phyloP scores from a whole-genome alignment of 2,888 invertebrate species.

The Lasioglossum vierecki region DNA sequence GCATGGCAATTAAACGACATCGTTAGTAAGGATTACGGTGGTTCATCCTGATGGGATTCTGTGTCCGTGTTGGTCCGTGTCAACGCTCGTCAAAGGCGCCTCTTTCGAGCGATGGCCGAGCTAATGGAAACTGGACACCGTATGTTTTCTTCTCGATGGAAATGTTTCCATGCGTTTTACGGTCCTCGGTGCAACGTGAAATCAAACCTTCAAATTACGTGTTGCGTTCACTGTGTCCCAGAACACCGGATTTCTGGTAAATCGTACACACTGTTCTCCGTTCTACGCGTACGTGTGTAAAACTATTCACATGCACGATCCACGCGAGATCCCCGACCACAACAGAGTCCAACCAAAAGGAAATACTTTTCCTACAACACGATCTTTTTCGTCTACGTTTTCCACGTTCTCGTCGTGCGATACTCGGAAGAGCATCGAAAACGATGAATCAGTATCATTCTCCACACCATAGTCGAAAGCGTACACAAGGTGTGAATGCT shows the following conservation, averaged over 20 bases:
- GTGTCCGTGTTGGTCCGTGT: slow-evolving; percentile 53
- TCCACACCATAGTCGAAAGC: neutral
- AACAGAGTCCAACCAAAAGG: neutral
- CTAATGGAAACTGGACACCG: slow-evolving; percentile 39
- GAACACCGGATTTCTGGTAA: slow-evolving; percentile 7
- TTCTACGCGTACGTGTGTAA: neutral
- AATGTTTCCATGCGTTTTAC: neutral
- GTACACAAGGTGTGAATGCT: neutral
- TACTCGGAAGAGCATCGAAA: neutral
- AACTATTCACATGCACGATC: neutral
- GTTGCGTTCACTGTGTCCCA: neutral
- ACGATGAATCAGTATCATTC: slow-evolving; percentile 1
- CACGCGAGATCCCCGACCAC: neutral
- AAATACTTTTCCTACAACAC: neutral
- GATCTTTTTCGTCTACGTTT: slow-evolving; percentile 4
- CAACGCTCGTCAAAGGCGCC: slow-evolving; percentile 59
- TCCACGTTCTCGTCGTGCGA: neutral
- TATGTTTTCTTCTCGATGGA: slow-evolving; percentile 1
- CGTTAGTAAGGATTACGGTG: slow-evolving; percentile 48
- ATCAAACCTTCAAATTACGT: neutral
- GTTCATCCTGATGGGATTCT: slow-evolving; percentile 55
- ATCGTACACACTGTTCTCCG: neutral
- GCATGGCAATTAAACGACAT: slow-evolving; percentile 69
- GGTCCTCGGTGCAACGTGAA: neutral
- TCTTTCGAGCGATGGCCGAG: slow-evolving; percentile 50